Conservation (phyloP, 2,888 invertebrate genomes). For the Netelia inedita region DNA sequence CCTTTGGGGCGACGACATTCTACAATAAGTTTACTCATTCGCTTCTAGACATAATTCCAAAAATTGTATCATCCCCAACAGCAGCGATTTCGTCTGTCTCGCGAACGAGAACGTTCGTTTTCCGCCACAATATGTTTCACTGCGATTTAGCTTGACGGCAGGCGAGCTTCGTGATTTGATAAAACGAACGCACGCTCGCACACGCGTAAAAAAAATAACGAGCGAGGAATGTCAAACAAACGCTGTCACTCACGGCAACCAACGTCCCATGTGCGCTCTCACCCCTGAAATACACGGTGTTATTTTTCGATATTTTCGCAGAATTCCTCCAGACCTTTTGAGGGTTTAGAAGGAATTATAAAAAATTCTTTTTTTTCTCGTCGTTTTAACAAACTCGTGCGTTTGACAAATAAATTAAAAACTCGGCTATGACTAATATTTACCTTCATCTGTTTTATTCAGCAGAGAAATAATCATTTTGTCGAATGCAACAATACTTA, state of each 20-base stretch:
- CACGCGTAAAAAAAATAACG: not conserved
- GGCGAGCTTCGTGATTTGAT: slow-evolving; percentile 35
- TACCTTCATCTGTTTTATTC: not conserved
- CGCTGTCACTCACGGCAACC: slow-evolving; percentile 48
- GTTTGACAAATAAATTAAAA: not conserved
- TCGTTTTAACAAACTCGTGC: not conserved
- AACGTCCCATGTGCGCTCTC: not conserved
- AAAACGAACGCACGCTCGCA: not conserved
- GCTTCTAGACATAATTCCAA: slow-evolving; percentile 43
- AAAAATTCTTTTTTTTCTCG: not conserved
- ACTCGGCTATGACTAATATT: not conserved
- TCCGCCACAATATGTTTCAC: slow-evolving; percentile 42
- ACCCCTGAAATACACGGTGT: not conserved
- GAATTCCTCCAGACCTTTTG: not conserved
- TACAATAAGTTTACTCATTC: slow-evolving; percentile 6
- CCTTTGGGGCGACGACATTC: slow-evolving; percentile 50
- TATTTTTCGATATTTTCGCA: not conserved
- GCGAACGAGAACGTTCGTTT: slow-evolving; percentile 14
- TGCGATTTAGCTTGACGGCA: slow-evolving; percentile 56
- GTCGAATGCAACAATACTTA: too few species aligned
- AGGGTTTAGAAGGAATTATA: not conserved
- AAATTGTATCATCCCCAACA: slow-evolving; percentile 33
- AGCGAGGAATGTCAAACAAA: slow-evolving; percentile 50
- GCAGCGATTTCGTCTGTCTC: slow-evolving; percentile 25
- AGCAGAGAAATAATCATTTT: too few species aligned